Base-by-base conservation (phyloP, 30 jellyfish, hydroid and myxozoan species). In the Aurelia sp. region DNA sequence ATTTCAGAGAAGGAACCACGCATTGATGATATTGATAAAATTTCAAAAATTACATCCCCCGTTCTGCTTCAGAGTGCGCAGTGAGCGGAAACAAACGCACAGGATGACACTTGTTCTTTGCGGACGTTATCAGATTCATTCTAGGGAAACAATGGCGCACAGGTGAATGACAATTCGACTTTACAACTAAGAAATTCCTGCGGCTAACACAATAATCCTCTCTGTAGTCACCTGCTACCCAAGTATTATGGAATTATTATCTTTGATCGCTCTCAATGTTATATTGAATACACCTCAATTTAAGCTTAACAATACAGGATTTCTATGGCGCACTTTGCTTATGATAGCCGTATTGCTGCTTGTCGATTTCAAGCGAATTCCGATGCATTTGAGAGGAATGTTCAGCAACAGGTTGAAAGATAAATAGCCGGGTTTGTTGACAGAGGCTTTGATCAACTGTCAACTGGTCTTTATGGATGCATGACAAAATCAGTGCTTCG, bases 221-320 rank as follows among this genome's bases (percentile, higher is more conserved):
- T 71, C 86, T 78, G 89, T 73, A 87, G 96, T 87, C 96, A 87
- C 96, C 96, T 87, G 96, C 96, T 87, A 87, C 90, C 96, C 58
- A 78, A 51, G 90, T 74, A 74, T 87, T 51, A 60, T 73, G 87
- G 82, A 87, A 50, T 71, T 84, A 78, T 62, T 78, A 63, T 78
- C 79, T 78, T 74, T 78, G 89, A 78, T 61, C 89, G 80, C 79
- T 62, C 58, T 78, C 89, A 78, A 78, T 78, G 89, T 78, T 62
- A 61, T 30, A 65, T 78, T 78, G 89, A 78, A 78, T 60, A 78
- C 79, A 61, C 61, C 50, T 78, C 89, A 58, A 78, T 55, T 78
- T 78, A 27, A 19, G 89, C 73, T 10, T 65, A 61, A 78, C 89
- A 78, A 78, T 63, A 44, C 22, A 52, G 73, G 66, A 23, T 61